These are phyloP conservation scores for Frankliniella intonsa DNA, from an alignment of 2,888 invertebrate genomes.

Conservation along the genomic window DNA sequence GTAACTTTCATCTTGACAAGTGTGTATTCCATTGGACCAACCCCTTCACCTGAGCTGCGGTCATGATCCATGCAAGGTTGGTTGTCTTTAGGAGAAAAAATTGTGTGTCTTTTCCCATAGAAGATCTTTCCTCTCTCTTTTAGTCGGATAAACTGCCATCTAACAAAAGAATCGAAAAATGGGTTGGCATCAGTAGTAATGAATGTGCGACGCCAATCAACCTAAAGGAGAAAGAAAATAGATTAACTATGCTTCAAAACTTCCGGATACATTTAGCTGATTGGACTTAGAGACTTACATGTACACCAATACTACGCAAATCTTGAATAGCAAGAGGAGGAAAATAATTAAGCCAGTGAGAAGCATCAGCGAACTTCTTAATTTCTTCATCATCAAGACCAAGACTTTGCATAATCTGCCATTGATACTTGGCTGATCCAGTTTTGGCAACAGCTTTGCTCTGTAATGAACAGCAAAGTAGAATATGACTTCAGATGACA, in stretches of 20 bases:
- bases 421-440: conserved; percentile 86
- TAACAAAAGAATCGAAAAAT: conserved; percentile 94
- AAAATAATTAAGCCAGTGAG: conserved; percentile 95
- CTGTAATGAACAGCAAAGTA: conserved; percentile 45
- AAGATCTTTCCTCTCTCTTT: conserved; percentile 83
- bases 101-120: conserved; percentile 95
- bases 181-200: conserved; percentile 98
- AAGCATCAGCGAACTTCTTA: conserved; percentile 79
- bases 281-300: conserved; percentile 56
- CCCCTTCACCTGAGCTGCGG: conserved; percentile 91
- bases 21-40: conserved; percentile 97
- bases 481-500: not conserved
- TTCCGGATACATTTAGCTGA: not conserved
- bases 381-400: conserved; percentile 91
- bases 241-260: not conserved
- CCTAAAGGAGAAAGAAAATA: conserved; percentile 51
- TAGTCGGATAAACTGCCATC: conserved; percentile 91
- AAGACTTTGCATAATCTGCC: conserved; percentile 96
- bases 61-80: conserved; percentile 99
- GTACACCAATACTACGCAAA: conserved; percentile 81
- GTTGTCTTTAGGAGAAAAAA: conserved; percentile 92
- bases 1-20: conserved; percentile 86
- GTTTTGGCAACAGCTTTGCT: conserved; percentile 94
- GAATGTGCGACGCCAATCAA: conserved; percentile 97
- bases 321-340: conserved; percentile 86